Conservation (phyloP, 2,113 vertebrate species). For the Bombycilla garrulus region DNA sequence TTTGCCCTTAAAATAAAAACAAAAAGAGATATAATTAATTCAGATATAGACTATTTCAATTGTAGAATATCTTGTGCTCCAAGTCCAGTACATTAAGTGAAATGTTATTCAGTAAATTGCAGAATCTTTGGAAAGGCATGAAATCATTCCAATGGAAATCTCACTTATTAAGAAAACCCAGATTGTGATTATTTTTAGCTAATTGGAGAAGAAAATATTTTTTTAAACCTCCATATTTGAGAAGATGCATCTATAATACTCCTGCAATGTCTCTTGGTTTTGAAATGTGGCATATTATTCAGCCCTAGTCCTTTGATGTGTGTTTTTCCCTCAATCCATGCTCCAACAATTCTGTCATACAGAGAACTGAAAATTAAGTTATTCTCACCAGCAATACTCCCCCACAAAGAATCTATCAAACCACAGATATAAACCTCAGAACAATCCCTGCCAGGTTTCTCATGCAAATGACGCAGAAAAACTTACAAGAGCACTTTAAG, state of each 20-base stretch:
- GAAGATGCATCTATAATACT: constrained; percentile 60
- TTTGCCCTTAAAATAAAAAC: background rate
- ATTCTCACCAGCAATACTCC: constrained; percentile 88
- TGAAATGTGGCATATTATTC: constrained; percentile 77
- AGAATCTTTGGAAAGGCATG: background rate
- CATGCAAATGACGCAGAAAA: constrained; percentile 94
- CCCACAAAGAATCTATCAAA: constrained; percentile 92
- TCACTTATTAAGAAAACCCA: constrained; percentile 32
- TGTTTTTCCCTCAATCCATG: constrained; percentile 79
- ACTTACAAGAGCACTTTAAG: constrained; percentile 96
- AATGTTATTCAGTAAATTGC: constrained; percentile 4
- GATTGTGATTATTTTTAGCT: constrained; percentile 34
- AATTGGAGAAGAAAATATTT: constrained; percentile 32
- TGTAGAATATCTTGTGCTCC: background rate
- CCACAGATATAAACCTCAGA: constrained; percentile 90
- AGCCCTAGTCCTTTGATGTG: constrained; percentile 76
- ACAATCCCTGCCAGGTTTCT: constrained; percentile 93
- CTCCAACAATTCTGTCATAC: constrained; percentile 88
- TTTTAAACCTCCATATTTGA: constrained; percentile 6
- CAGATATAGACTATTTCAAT: background rate
- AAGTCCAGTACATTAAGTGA: background rate
- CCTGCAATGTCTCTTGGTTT: constrained; percentile 60
- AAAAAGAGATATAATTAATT: background rate
- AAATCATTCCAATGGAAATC: background rate
- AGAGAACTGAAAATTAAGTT: constrained; percentile 93